A percentile compares a stretch with the other conserved stretches of the same genome.
Conservation (phyloP, 2,888 invertebrate species). For the Noctua fimbriata region DNA sequence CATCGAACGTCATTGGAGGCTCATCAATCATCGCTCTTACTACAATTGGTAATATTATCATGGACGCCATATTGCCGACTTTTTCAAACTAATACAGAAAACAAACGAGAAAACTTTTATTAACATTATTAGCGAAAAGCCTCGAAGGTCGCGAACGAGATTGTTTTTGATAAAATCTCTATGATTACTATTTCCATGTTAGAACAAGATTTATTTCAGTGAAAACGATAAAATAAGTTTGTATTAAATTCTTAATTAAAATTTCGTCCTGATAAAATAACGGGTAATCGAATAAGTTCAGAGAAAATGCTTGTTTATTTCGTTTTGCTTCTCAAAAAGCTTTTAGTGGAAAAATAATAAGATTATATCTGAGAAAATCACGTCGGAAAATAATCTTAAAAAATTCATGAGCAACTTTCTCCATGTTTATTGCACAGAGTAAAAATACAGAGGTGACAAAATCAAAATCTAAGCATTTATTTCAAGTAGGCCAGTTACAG, state of each 20-base stretch:
- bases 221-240: conserved; percentile 22
- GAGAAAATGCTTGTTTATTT: conserved; percentile 46
- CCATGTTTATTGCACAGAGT: conserved; percentile 4
- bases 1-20: conserved; percentile 26
- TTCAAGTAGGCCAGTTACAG: too few species aligned
- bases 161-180: conserved; percentile 48
- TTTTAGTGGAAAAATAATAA: conserved; percentile 44
- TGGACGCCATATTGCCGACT: conserved; percentile 43
- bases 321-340: conserved; percentile 32
- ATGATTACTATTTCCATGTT: conserved; percentile 12
- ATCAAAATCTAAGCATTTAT: too few species aligned
- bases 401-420: background rate
- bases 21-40: conserved; percentile 55
- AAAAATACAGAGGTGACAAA: conserved; percentile 3
- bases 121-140: conserved; percentile 67
- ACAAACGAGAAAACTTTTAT: conserved; percentile 73
- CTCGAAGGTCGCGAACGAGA: conserved; percentile 19
- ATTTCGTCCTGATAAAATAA: conserved; percentile 39
- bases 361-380: conserved; percentile 24
- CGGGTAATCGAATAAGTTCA: conserved; percentile 51
- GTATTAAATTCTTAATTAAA: conserved; percentile 38
- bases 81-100: conserved; percentile 53
- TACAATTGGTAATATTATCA: conserved; percentile 38
- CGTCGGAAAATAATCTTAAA: conserved; percentile 5
- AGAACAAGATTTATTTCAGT: conserved; percentile 18